Evolutionary conservation across 2,113 vertebrate species (phyloP).

Genomic region (Forbesichthys papilliferus): DNA sequence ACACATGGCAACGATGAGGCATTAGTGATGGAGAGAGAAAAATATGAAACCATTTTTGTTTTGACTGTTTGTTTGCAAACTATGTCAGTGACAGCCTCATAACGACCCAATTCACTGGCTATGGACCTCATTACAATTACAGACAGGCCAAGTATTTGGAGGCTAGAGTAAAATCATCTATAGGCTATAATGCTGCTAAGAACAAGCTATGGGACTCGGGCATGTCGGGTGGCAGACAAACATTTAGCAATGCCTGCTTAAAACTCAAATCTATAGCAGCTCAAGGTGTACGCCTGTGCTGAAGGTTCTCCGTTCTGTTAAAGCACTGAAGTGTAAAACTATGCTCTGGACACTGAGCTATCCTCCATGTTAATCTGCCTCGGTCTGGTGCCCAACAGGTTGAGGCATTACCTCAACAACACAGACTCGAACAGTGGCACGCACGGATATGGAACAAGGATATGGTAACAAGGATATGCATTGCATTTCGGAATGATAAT

Average conservation of each 20-base stretch:
- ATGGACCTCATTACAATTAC: conserved; percentile 42
- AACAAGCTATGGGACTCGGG: conserved; percentile 35
- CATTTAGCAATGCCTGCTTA: conserved; percentile 67
- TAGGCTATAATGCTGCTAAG: conserved; percentile 37
- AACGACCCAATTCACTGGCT: conserved; percentile 49
- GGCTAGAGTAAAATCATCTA: conserved; percentile 40
- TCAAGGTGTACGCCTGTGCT: conserved; percentile 52
- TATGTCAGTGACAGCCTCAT: conserved; percentile 46
- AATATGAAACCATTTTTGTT: conserved; percentile 55
- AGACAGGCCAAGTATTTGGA: conserved; percentile 30
- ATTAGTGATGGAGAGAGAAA: conserved; percentile 41
- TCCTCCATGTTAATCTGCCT: conserved; percentile 20
- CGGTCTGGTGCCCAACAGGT: conserved; percentile 15
- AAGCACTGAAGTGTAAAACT: conserved; percentile 44
- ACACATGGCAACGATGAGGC: conserved; percentile 58
- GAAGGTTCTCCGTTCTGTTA: conserved; percentile 34
- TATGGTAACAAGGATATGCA: conserved; percentile 41
- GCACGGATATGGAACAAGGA: conserved; percentile 5
- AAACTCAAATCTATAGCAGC: conserved; percentile 57
- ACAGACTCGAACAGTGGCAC: conserved; percentile 48
- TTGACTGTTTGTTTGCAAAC: conserved; percentile 36
- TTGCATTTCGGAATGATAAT: conserved; percentile 62
- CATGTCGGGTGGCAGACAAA: conserved; percentile 45
- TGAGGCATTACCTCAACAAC: conserved; percentile 45
- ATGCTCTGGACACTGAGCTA: conserved; percentile 26